Evolutionary conservation across 2,113 vertebrate genomes (phyloP).

Genomic region (Lampris megalopsis): DNA sequence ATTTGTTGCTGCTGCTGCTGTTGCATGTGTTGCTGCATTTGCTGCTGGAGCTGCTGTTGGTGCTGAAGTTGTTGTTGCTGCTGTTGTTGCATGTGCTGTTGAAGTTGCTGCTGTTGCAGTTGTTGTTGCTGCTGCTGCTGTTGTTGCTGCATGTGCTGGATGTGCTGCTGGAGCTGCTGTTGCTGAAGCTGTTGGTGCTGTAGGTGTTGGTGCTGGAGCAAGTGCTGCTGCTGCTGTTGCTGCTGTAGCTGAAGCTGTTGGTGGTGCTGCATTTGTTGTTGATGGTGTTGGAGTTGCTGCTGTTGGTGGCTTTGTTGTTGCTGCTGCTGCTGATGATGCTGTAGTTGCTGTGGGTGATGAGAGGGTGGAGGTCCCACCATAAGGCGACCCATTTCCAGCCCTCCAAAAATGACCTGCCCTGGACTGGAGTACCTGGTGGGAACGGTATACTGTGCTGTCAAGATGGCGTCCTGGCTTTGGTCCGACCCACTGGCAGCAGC

Average conservation of each 20-base stretch:
- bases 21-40: conserved; percentile 38
- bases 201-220: conserved; percentile 63
- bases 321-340: conserved; percentile 60
- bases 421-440: conserved; percentile 88
- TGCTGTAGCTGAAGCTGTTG: conserved; percentile 63
- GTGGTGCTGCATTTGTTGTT: conserved; percentile 62
- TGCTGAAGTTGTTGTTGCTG: conserved; percentile 53
- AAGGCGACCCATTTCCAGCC: conserved; percentile 85
- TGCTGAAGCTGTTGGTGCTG: conserved; percentile 73
- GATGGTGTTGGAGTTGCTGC: conserved; percentile 51
- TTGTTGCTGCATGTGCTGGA: conserved; percentile 62
- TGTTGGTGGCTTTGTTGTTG: conserved; percentile 52
- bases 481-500: conserved; percentile 77
- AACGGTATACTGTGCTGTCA: conserved; percentile 83
- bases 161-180: conserved; percentile 66
- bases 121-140: conserved; percentile 36
- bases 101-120: conserved; percentile 36
- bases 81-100: conserved; percentile 36
- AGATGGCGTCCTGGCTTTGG: conserved; percentile 80
- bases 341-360: conserved; percentile 73
- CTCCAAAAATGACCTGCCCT: conserved; percentile 90
- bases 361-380: conserved; percentile 79
- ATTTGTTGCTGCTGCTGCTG: conserved; percentile 55
- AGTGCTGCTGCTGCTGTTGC: conserved; percentile 52
- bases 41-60: conserved; percentile 49